phyloP scores from a whole-genome alignment of 2,113 vertebrate species.

The Sturnus vulgaris region DNA sequence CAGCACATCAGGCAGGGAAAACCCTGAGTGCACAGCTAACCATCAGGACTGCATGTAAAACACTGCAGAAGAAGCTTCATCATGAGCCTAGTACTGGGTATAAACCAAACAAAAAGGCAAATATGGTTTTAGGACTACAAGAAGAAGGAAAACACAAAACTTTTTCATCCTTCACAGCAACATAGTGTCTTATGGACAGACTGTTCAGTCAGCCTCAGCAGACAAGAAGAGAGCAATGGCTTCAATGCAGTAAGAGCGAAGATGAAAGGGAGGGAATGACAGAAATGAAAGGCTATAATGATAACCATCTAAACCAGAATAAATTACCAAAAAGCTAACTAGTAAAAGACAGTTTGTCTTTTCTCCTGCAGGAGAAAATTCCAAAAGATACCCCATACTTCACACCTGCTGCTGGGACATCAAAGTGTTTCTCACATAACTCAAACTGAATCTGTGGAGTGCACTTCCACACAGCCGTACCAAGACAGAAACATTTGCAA shows the following conservation, averaged over 20 bases:
- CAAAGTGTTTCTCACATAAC: not conserved
- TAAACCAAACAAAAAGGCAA: not conserved
- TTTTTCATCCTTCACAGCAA: not conserved
- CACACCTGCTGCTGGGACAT: not conserved
- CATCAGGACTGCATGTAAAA: not conserved
- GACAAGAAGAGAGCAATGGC: accelerated
- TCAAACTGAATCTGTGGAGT: not conserved
- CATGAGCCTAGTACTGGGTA: not conserved
- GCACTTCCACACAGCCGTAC: not conserved
- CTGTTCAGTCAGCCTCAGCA: not conserved
- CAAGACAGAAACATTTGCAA: not conserved
- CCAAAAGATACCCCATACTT: not conserved
- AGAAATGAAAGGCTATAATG: not conserved
- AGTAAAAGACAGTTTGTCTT: not conserved
- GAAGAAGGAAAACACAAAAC: not conserved
- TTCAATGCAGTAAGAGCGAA: not conserved
- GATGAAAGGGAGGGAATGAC: not conserved
- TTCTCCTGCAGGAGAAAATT: not conserved
- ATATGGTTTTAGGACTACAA: not conserved
- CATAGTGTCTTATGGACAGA: not conserved
- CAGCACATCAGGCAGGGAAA: not conserved
- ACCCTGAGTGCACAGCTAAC: not conserved
- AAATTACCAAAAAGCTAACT: not conserved
- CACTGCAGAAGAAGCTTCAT: not conserved
- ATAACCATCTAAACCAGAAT: not conserved